These are phyloP conservation scores for Ammospiza maritima DNA, from an alignment of 2,797 vertebrate genomes.

Conservation along the genomic window DNA sequence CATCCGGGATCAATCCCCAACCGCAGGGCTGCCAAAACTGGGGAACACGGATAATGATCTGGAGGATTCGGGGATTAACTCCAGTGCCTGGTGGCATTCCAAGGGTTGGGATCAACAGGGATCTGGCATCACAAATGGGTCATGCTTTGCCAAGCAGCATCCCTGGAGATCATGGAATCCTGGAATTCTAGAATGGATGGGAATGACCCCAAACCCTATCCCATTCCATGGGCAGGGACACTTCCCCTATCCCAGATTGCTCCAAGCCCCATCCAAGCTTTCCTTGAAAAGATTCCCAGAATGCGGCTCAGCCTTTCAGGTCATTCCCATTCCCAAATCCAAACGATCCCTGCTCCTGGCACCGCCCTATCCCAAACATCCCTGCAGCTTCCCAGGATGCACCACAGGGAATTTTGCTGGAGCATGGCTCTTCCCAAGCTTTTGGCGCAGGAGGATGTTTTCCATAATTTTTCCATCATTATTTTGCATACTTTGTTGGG, in stretches of 20 bases:
- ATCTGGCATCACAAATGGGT: accelerated
- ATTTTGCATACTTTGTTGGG: neutral
- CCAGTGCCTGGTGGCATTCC: neutral
- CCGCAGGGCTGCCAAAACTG: accelerated
- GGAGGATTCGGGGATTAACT: accelerated
- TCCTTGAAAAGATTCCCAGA: neutral
- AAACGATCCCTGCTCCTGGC: accelerated
- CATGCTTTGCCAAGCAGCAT: neutral
- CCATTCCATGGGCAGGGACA: neutral
- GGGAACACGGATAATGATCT: accelerated
- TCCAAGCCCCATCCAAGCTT: neutral
- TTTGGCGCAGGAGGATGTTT: neutral
- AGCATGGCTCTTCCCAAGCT: neutral
- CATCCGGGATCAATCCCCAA: accelerated
- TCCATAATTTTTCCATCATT: neutral
- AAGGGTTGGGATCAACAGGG: neutral
- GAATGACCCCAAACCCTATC: neutral
- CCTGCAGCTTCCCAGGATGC: neutral
- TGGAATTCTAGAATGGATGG: neutral
- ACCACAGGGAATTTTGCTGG: accelerated
- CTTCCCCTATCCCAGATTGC: neutral
- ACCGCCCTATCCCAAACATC: neutral
- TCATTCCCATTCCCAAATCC: neutral
- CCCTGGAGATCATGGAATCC: neutral
- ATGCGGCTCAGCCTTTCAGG: accelerated